Percentiles rank a stretch among this genome's conserved stretches.
These are phyloP conservation scores for Tretioscincus oriximinensis DNA, from an alignment of 2,113 vertebrate species.

Conservation along the genomic window DNA sequence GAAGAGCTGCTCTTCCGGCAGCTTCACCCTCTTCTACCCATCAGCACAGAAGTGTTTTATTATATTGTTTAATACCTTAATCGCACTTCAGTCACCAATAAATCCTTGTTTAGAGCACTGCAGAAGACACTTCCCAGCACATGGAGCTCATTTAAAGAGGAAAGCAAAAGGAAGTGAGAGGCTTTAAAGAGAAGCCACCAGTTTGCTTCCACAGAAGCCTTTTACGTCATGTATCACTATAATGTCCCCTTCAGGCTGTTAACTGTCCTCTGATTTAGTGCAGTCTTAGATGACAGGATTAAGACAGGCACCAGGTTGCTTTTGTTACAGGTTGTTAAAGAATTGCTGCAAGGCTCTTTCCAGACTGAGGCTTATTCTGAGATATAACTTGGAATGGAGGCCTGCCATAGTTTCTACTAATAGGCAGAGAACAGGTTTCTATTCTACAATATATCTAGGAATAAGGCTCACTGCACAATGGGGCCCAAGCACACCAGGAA, in stretches of 20 bases:
- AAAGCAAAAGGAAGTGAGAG: neutral
- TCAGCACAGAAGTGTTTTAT: slow-evolving; percentile 7
- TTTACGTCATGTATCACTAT: neutral
- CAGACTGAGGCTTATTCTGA: neutral
- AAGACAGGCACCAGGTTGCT: neutral
- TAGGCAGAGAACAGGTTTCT: too few relatives aligned
- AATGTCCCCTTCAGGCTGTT: neutral
- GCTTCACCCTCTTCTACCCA: neutral
- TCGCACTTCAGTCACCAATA: slow-evolving; percentile 4
- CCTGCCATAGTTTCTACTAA: too few relatives aligned
- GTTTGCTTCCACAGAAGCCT: neutral
- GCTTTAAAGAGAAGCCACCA: neutral
- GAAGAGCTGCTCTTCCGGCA: neutral
- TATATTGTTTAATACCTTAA: slow-evolving; percentile 20
- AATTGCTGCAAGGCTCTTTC: neutral
- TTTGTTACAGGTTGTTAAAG: slow-evolving; percentile 7
- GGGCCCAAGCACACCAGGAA: too few relatives aligned
- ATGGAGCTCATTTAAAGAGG: slow-evolving; percentile 1
- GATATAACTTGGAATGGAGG: too few relatives aligned
- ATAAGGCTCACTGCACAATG: too few relatives aligned
- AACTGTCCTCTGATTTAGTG: neutral
- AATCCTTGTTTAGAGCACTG: slow-evolving; percentile 4
- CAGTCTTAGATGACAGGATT: neutral
- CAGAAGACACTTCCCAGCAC: neutral
- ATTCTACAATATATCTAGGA: too few relatives aligned